Percentiles rank a stretch among this genome's conserved stretches.
Evolutionary conservation across 2,797 vertebrate genomes (phyloP).

Genomic region (Chromis chromis): DNA sequence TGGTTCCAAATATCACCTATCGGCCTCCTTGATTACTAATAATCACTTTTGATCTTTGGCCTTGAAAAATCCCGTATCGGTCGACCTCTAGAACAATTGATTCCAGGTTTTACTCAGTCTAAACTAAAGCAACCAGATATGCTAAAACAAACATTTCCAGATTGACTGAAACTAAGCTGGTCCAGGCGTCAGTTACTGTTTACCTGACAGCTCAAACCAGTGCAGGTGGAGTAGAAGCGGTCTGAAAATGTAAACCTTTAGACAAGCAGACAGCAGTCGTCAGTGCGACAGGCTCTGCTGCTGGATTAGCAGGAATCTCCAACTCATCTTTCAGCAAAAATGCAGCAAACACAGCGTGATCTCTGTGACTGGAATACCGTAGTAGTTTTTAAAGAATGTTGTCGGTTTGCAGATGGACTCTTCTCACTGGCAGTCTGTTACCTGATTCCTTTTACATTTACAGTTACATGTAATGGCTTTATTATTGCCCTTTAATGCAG

Average conservation of each 20-base stretch:
- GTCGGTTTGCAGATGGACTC: background rate
- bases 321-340: constrained; percentile 25
- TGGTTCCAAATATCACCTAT: no score
- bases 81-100: background rate
- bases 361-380: background rate
- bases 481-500: background rate
- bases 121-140: constrained; percentile 19
- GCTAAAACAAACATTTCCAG: constrained; percentile 29
- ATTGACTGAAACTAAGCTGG: constrained; percentile 21
- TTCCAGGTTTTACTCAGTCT: background rate
- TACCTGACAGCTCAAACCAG: constrained; percentile 56
- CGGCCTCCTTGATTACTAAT: no score
- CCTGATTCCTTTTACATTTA: background rate
- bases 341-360: constrained; percentile 14
- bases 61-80: no score
- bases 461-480: background rate
- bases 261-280: constrained; percentile 37
- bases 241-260: constrained; percentile 41
- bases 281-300: background rate
- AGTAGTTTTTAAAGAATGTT: constrained; percentile 1
- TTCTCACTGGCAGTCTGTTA: background rate
- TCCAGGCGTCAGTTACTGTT: constrained; percentile 51
- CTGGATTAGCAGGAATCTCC: constrained; percentile 29
- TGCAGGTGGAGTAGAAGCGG: constrained; percentile 46
- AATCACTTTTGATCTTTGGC: no score